Base-by-base conservation (phyloP, 2,888 invertebrate genomes). In the Boloria selene region DNA sequence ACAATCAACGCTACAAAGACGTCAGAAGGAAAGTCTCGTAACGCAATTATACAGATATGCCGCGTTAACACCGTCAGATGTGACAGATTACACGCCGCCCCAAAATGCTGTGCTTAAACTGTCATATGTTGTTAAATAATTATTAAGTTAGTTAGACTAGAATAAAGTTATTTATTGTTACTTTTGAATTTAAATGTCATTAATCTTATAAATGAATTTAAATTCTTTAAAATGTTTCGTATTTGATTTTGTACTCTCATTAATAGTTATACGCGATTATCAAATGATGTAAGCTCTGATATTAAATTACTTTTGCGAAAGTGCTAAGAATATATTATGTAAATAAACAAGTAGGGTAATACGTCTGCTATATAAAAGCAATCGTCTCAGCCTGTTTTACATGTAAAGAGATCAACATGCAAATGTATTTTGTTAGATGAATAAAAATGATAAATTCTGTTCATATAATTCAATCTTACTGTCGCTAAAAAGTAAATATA, bases 1-100 rank as follows among this genome's bases (percentile, higher is more conserved):
- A 87, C 87, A 87, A 87, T 88, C 87, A 86, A 84, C 72, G 83
- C 74, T 80, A 83, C 85, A 84, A 79, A 86, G 87, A 84, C 80
- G 84, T 82, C 78, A 79, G 80, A 75, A 84, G 85, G 87, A 88
- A 89, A 88, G 85, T 85, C 82, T 78, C 72, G 77, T 85, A 87
- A 87, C 82, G 83, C 81, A 86, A 89, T 91, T 89, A 88, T 81
- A 83, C 79, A 80, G 83, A 86, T 84, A 84, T 83, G 83, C 79
- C 81, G 79, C 79, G 81, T 85, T 83, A 81, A 75, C 80, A 75
- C 73, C 74, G 74, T 60, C 71, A 72, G 75, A 70, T 75, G 75
- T 74, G 77, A 75, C 79, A 79, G 73, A 64, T 77, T 70, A 69
- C 69, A 73, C 74, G 76, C 75, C 64, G 74, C 76, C 70, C 72